Conservation (phyloP, 2,797 vertebrate genomes). For the Nyctalus aviator region DNA sequence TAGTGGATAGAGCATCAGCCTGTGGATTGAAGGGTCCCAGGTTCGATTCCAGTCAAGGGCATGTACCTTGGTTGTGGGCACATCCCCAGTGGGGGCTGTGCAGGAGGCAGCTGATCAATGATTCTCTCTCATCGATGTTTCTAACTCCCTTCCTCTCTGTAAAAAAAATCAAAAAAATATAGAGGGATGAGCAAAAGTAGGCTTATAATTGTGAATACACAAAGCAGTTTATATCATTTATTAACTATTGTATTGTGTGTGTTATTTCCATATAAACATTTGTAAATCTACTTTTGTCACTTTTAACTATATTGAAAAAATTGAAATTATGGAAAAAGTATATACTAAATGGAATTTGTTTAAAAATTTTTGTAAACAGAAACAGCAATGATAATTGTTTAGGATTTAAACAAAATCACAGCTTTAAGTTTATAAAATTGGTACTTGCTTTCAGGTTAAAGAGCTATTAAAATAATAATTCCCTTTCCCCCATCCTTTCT, state of each 20-base stretch:
- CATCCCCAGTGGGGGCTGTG: too few species aligned
- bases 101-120: too few species aligned
- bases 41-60: too few species aligned
- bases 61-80: too few species aligned
- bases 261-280: neutral
- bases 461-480: neutral
- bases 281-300: neutral
- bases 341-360: slow-evolving; percentile 24
- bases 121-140: too few species aligned
- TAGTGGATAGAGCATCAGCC: too few species aligned
- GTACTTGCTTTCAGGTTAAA: neutral
- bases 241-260: neutral
- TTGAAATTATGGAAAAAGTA: neutral
- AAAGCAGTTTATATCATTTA: neutral
- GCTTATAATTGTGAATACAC: neutral
- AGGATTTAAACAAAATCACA: neutral
- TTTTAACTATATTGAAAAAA: slow-evolving; percentile 20
- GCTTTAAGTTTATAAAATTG: neutral
- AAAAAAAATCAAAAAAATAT: neutral
- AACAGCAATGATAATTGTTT: neutral
- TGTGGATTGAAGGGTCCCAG: too few species aligned
- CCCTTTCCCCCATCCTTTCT: neutral
- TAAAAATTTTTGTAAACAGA: neutral
- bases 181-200: neutral
- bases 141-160: too few species aligned